phyloP scores from a whole-genome alignment of 37 sponge, comb jelly and placozoan species.

The Aplysina aerophoba region DNA sequence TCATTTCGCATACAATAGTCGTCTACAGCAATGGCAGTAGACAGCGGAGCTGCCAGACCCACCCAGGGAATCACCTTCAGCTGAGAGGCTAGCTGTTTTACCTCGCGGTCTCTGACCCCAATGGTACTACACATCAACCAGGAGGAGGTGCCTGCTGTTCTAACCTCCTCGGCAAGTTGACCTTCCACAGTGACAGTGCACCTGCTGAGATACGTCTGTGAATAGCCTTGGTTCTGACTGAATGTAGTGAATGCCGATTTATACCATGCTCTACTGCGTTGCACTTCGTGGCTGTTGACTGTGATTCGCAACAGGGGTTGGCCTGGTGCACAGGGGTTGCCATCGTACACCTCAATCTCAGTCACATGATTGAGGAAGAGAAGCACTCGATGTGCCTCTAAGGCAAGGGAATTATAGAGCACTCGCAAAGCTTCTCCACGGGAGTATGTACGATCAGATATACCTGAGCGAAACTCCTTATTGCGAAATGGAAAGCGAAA shows the following conservation, averaged over 20 bases:
- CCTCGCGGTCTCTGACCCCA: constrained; percentile 29
- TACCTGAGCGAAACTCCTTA: constrained; percentile 37
- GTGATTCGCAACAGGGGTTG: background rate
- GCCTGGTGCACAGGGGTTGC: too few relatives aligned
- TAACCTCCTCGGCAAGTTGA: background rate
- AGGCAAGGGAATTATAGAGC: constrained; percentile 50
- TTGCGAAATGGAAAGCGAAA: constrained; percentile 81
- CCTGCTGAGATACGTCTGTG: background rate
- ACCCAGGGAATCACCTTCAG: constrained; percentile 69
- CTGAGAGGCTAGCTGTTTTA: constrained; percentile 26
- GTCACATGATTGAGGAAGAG: constrained; percentile 66
- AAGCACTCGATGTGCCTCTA: constrained; percentile 54
- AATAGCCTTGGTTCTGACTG: background rate
- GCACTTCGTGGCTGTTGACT: background rate
- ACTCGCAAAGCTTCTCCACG: constrained; percentile 33
- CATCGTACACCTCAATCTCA: constrained; percentile 38
- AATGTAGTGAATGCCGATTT: background rate
- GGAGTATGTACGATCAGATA: constrained; percentile 27
- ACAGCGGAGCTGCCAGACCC: constrained; percentile 68
- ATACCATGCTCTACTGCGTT: background rate
- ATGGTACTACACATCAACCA: constrained; percentile 68
- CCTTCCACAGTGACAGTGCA: constrained; percentile 23
- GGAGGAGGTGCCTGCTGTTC: constrained; percentile 3
- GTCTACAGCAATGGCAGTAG: background rate
- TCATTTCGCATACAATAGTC: background rate